Evolutionary conservation across 2,113 vertebrate species (phyloP), one percentile per base, ranked within the genome.

Genomic region (Garra rufa): DNA sequence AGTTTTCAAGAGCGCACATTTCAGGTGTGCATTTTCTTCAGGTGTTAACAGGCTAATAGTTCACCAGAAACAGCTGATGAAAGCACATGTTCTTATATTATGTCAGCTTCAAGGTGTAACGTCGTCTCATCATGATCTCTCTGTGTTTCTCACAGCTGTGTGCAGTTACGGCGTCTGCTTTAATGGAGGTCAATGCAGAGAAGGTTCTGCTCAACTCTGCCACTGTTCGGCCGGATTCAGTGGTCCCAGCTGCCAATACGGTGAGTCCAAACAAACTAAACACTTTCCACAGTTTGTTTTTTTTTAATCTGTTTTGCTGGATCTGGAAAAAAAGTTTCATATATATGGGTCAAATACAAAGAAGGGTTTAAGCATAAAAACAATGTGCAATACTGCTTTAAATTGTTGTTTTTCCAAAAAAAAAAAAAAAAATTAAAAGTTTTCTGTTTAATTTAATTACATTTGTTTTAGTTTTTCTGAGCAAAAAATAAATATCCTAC

Each of bases 161-260:
- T 96, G 96, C 52, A 91, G 87, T 24, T 84, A 89, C 0, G 90
- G 94, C 0, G 63, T 96, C 75, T 98, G 96, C 76, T 94, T 97
- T 90, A 96, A 95, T 0, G 93, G 95, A 0, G 96, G 96, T 26
- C 94, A 61, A 0, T 97, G 96, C 71, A 15, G 28, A 0, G 92
- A 93, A 52, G 93, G 93, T 55, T 93, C 94, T 2, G 85, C 90
- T 0, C 94, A 92, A 90, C 93, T 89, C 0, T 97, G 97, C 9
- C 92, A 81, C 52, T 97, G 96, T 87, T 91, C 95, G 30, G 44
- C 88, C 0, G 96, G 95, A 0, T 98, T 97, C 91, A 95, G 91
- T 3, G 96, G 96, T 0, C 92, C 96, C 73, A 95, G 91, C 92
- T 97, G 96, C 76, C 95, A 97, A 91, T 93, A 95, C 0, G 94